Evolutionary conservation across 2,113 vertebrate genomes (phyloP), one percentile per base, ranked within the genome.

Genomic region (Stigmatopora nigra): DNA sequence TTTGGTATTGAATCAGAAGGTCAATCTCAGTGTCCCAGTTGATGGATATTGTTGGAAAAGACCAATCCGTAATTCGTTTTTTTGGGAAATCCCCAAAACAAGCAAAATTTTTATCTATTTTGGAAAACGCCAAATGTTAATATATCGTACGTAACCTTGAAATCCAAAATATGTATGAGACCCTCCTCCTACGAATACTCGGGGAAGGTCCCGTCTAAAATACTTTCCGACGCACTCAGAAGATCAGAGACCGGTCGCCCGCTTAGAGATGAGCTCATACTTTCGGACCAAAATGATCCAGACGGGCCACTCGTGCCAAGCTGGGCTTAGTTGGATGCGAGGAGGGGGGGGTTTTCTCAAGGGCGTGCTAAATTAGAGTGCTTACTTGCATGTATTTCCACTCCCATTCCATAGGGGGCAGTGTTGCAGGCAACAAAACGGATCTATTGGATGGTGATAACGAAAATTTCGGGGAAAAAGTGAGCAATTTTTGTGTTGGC

Each of bases 241-340:
- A 87, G 82, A 85, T 87, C 85, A 84, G 82, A 70, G 80, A 71
- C 45, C 60, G 76, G 79, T 82, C 75, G 68, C 82, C 82, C 83
- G 85, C 84, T 81, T 83, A 78, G 48, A 66, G 58, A 84, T 87
- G 85, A 87, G 85, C 84, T 86, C 87, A 88, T 84, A 76, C 75
- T 72, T 76, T 81, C 80, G 66, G 80, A 80, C 36, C 67, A 69
- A 69, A 83, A 77, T 20, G 70, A 70, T 71, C 58, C 61, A 68
- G 71, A 70, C 76, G 55, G 66, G 56, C 48, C 57, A 75, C 61
- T 51, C 47, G 60, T 59, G 73, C 75, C 77, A 68, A 69, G 69
- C 48, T 63, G 79, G 63, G 76, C 79, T 68, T 68, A 73, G 36
- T 41, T 41, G 41, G 16, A 59, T 17, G 19, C 3, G 11, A 45